Conservation (phyloP, 2,888 invertebrate genomes). For the Aspidiotus rigidus region DNA sequence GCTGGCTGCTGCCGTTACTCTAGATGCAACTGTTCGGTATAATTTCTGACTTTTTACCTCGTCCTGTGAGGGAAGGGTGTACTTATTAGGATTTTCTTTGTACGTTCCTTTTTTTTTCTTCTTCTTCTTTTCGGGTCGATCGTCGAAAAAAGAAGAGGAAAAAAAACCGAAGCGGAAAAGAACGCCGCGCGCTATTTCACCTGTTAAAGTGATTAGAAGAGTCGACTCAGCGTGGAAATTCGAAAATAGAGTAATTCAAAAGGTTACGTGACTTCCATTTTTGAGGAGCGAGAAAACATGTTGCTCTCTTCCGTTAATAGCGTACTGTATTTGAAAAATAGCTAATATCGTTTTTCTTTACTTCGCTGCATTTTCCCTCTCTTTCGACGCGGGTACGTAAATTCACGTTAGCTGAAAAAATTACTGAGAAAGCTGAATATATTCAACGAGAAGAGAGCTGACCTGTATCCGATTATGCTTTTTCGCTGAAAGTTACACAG, state of each 20-base stretch:
- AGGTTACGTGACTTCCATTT: neutral
- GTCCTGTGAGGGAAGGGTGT: neutral
- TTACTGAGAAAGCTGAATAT: no score
- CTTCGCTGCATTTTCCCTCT: no score
- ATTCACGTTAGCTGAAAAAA: no score
- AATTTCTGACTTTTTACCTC: conserved; percentile 1
- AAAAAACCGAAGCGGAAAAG: no score
- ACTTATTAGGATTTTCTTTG: conserved; percentile 4
- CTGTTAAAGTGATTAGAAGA: neutral
- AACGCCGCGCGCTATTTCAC: neutral
- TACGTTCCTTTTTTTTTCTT: neutral
- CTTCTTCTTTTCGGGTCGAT: no score
- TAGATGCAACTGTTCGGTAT: neutral
- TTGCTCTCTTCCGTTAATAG: neutral
- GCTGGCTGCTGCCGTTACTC: neutral
- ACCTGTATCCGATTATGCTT: no score
- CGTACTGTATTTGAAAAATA: no score
- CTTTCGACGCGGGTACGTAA: no score
- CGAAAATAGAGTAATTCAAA: neutral
- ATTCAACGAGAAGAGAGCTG: no score
- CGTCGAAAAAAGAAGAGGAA: no score
- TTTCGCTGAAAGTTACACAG: no score
- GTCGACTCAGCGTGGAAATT: conserved; percentile 1
- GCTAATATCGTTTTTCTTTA: no score
- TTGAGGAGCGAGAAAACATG: conserved; percentile 2